These are phyloP conservation scores for Lasioglossum villosulum DNA, from an alignment of 2,888 invertebrate species.

Conservation along the genomic window DNA sequence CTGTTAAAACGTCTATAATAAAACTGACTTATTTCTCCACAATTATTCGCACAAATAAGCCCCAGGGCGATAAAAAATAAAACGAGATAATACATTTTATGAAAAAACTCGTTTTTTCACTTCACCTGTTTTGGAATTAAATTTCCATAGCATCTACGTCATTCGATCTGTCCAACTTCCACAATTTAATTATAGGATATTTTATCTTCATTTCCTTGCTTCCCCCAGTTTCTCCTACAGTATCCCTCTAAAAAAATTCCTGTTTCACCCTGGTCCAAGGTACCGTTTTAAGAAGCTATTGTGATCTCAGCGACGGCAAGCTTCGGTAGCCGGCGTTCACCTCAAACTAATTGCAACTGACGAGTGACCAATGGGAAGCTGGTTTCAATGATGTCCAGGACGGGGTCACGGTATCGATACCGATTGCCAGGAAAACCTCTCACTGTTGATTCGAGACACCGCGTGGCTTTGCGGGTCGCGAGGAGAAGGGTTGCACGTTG, in stretches of 20 bases:
- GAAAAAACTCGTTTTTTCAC: background rate
- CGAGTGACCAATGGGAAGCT: conserved; percentile 69
- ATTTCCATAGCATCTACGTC: background rate
- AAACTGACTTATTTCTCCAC: background rate
- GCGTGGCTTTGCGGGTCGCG: conserved; percentile 9
- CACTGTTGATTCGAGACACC: conserved; percentile 24
- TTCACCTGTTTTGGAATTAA: background rate
- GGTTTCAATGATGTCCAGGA: conserved; percentile 56
- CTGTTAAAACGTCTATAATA: background rate
- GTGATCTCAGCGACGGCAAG: background rate
- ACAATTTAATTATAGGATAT: background rate
- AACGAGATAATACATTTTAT: background rate
- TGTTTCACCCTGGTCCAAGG: background rate
- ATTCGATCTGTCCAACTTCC: background rate
- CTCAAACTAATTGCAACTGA: conserved; percentile 75
- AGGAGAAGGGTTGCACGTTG: conserved; percentile 1
- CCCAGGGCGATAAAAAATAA: background rate
- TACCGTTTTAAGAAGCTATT: background rate
- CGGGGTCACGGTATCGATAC: conserved; percentile 75
- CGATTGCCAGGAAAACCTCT: conserved; percentile 57
- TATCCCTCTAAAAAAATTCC: background rate
- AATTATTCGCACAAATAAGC: no score
- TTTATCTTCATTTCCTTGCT: background rate
- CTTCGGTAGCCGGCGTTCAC: conserved; percentile 20
- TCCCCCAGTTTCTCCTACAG: background rate